A percentile compares a stretch with the other conserved stretches of the same genome.
These are phyloP conservation scores for Porites evermanni DNA, from an alignment of 92 coral and sea anemone species.

Conservation along the genomic window DNA sequence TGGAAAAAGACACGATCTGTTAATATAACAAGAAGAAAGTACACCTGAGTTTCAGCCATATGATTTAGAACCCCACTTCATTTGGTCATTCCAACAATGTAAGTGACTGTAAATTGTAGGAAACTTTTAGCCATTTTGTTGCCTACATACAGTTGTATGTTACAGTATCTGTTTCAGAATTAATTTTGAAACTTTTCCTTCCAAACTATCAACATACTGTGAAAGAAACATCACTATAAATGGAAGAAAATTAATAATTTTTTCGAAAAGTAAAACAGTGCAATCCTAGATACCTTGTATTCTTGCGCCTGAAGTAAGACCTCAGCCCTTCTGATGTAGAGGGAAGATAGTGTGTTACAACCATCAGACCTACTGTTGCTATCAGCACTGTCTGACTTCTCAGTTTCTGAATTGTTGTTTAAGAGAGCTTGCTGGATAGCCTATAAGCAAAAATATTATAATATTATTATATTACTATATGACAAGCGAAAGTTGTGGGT, in stretches of 20 bases:
- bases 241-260: neutral
- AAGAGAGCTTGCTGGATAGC: constrained; percentile 35
- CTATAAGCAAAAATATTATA: neutral
- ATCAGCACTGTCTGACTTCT: constrained; percentile 25
- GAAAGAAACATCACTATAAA: too few species aligned
- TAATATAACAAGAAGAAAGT: neutral
- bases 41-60: too few species aligned
- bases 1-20: neutral
- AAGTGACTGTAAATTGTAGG: too few species aligned
- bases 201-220: too few species aligned
- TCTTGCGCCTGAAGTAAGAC: constrained; percentile 71
- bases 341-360: constrained; percentile 34
- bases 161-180: too few species aligned
- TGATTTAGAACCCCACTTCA: too few species aligned
- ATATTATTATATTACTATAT: neutral
- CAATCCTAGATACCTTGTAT: constrained; percentile 56
- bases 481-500: too few species aligned
- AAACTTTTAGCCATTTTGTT: too few species aligned
- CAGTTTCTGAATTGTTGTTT: constrained; percentile 18
- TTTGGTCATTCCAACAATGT: too few species aligned
- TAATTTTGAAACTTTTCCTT: too few species aligned
- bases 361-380: constrained; percentile 25
- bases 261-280: neutral
- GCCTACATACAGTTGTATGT: too few species aligned
- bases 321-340: constrained; percentile 80